Conservation (phyloP, 2,113 vertebrate species). For the Grus americana region DNA sequence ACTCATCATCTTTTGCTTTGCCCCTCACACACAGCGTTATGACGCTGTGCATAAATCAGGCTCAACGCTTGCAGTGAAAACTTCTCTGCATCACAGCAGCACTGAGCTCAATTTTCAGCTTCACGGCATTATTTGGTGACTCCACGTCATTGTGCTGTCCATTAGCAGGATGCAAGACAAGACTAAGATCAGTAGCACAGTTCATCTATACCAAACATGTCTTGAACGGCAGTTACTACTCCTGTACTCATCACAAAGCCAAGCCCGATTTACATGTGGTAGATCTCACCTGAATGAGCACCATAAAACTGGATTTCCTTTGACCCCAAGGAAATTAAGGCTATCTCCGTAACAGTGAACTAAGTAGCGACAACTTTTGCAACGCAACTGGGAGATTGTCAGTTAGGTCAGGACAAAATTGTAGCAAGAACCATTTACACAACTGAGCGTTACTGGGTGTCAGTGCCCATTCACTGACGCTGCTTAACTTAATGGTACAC, state of each 20-base stretch:
- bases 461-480: not conserved
- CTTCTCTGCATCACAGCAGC: not conserved
- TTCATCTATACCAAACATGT: not conserved
- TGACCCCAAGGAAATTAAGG: not conserved
- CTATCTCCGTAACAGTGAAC: accelerated
- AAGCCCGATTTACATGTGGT: not conserved
- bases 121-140: not conserved
- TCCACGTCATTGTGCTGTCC: not conserved
- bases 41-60: not conserved
- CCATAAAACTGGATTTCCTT: not conserved
- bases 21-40: not conserved
- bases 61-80: not conserved
- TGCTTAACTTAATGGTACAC: not conserved
- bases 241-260: not conserved
- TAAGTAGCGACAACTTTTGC: not conserved
- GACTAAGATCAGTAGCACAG: not conserved
- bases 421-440: not conserved
- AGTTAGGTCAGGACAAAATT: not conserved
- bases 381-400: not conserved
- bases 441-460: not conserved
- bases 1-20: not conserved
- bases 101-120: not conserved
- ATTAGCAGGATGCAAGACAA: not conserved
- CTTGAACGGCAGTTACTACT: not conserved
- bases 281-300: not conserved